Evolutionary conservation across 2,113 vertebrate genomes (phyloP), one percentile per base, ranked within the genome.

Genomic region (Pelmatolapia mariae): DNA sequence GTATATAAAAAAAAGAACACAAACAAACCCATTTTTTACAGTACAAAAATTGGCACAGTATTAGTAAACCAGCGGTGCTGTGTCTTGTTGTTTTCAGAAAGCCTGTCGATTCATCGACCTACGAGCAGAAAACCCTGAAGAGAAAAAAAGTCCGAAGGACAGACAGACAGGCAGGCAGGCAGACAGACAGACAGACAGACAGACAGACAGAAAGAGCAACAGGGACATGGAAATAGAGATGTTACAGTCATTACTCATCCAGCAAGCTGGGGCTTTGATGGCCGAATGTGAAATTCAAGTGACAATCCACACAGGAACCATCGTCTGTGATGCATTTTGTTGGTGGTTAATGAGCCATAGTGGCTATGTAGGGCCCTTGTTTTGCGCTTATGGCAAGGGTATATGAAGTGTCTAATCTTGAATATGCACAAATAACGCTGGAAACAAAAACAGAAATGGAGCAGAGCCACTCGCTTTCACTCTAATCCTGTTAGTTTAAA

Each of bases 31-130:
- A 19, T 84, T 68, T 80, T 93, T 90, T 91, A 93, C 90, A 94
- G 89, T 95, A 95, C 82, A 96, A 96, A 97, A 96, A 90, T 96
- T 95, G 95, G 95, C 96, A 97, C 96, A 96, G 95, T 97, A 96
- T 97, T 95, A 83, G 95, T 90, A 61, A 94, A 94, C 88, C 94
- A 90, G 93, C 71, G 78, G 81, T 50, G 87, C 85, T 38, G 84
- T 40, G 73, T 86, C 92, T 78, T 92, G 88, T 88, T 84, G 81
- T 81, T n/a, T 79, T 89, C 89, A 63, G 83, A 92, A 90, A 90
- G 81, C 47, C 82, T 18, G 13, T 78, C 11, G 40, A 86, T 89
- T 91, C 54, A 59, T 7, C 9, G 33, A 90, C 91, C 92, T 97
- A 97, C 12, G 93, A 95, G 92, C 96, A 97, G 94, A 97, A 97